Evolutionary conservation across 2,113 vertebrate species (phyloP), one percentile per base, ranked within the genome.

Genomic region (Pristiophorus japonicus): DNA sequence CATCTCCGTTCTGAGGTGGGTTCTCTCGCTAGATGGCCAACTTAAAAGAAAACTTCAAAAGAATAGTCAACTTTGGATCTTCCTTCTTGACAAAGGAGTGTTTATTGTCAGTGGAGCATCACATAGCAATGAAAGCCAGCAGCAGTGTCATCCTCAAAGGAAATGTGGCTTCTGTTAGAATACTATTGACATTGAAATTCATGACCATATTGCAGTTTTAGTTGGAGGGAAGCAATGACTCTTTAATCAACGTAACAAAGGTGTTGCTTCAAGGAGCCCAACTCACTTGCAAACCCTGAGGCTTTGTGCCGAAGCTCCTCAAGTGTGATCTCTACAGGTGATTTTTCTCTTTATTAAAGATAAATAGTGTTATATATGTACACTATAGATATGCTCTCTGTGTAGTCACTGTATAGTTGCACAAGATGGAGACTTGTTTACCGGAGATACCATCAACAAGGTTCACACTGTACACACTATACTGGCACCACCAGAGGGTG

Each of bases 71-170:
- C 34, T 63, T 92, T 63, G 34, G n/a, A 92, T 92, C 34, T 92
- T 92, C 62, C 38, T 92, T 92, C 88, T n/a, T 92, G 88, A 38
- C 63, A 55, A 62, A 92, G 87, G 87, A n/a, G 59, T 18, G 59
- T 92, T 81, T 81, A 90, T 90, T 90, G 55, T 38, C 34, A 63
- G 59, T 92, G 88, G 88, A 92, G 65, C 34, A 63, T 63, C 88
- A 92, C 59, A 92, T 6, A 22, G 88, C 34, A 90, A 42, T 92
- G 59, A 14, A 20, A 63, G 34, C 88, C 59, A 51, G 34, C 11
- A 63, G 30, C n/a, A 92, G 55, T 63, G n/a, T 20, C 63, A 92
- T 63, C 88, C 88, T 92, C 59, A 92, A 92, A 92, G 88, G 88
- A 63, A 92, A 92, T 92, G 63, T 63, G 88, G 7, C 59, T 92